These are phyloP conservation scores for Rotaria socialis DNA, from an alignment of 2,888 invertebrate genomes.

Conservation along the genomic window DNA sequence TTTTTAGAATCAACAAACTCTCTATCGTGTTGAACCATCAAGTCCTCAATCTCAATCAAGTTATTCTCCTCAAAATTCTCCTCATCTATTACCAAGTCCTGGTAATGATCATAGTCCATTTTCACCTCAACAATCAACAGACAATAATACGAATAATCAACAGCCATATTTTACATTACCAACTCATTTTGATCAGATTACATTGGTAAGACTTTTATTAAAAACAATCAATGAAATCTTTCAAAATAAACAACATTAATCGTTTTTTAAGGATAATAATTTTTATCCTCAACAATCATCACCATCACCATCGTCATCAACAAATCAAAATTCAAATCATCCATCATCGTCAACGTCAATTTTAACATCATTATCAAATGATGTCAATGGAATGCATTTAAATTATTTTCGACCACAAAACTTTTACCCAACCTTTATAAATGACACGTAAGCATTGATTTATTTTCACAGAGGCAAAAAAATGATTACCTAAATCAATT, in stretches of 20 bases:
- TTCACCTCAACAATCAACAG: conserved; percentile 22
- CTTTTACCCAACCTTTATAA: not conserved
- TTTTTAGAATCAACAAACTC: not conserved
- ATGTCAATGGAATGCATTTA: not conserved
- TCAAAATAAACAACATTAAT: not conserved
- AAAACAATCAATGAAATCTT: not conserved
- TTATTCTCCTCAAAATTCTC: conserved; percentile 31
- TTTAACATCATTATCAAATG: not conserved
- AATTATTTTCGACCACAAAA: not conserved
- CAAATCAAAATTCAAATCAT: not conserved
- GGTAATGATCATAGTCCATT: not conserved
- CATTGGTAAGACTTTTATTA: not conserved
- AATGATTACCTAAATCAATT: too few species aligned
- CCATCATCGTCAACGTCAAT: not conserved
- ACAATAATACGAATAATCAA: conserved; percentile 2
- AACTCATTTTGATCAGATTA: not conserved
- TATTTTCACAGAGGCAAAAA: too few species aligned
- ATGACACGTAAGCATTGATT: not conserved
- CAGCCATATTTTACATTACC: conserved; percentile 16
- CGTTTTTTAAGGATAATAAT: not conserved
- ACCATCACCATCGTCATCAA: not conserved
- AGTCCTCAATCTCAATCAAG: conserved; percentile 31
- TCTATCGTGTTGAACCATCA: conserved; percentile 34
- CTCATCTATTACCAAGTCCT: conserved; percentile 23
- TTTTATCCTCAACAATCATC: not conserved